Evolutionary conservation across 2,797 vertebrate species (phyloP), one percentile per base, ranked within the genome.

Genomic region (Coendou prehensilis): DNA sequence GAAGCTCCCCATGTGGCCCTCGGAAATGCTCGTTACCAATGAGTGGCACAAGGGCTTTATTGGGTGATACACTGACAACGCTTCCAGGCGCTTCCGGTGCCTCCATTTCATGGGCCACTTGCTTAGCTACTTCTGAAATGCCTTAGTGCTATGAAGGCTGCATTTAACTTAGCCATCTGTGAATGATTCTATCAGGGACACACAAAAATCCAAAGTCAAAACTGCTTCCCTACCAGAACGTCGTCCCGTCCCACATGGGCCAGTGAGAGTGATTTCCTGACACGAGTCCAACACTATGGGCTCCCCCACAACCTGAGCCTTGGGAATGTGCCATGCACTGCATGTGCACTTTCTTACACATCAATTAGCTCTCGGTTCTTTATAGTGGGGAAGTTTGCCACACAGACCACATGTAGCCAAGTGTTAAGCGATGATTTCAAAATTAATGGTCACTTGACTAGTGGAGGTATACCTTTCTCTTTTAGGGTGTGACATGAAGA

Each of bases 161-260:
- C n/a, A 20, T 96, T 97, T 95, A 95, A 96, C 63, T 54, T 92
- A 95, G 93, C 82, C 96, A 92, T 92, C 97, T 97, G 93, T 96
- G 97, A 97, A 95, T 89, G 88, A 96, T 92, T 95, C 83, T 75
- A 93, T 94, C 95, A 71, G 95, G 52, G 75, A 50, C 78, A 80
- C 63, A 78, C 63, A 97, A 69, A 80, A 50, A 92, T 69, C 85
- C 95, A 96, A 94, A 97, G 82, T 88, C 93, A 96, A 91, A 85
- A 80, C 71, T 6, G 52, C 28, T 57, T 87, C 92, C 89, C 33
- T 50, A 67, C 18, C 89, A 94, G 89, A 97, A 93, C 75, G 93
- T 86, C 95, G 94, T 80, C 82, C 86, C 41, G 45, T 57, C 83
- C 94, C 83, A 83, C 18, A 67, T 6, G 0, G 45, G 45, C 75